Percentiles rank a stretch among this genome's conserved stretches.
Evolutionary conservation across 2,113 vertebrate species (phyloP).

Genomic region (Dipodomys stephensi): DNA sequence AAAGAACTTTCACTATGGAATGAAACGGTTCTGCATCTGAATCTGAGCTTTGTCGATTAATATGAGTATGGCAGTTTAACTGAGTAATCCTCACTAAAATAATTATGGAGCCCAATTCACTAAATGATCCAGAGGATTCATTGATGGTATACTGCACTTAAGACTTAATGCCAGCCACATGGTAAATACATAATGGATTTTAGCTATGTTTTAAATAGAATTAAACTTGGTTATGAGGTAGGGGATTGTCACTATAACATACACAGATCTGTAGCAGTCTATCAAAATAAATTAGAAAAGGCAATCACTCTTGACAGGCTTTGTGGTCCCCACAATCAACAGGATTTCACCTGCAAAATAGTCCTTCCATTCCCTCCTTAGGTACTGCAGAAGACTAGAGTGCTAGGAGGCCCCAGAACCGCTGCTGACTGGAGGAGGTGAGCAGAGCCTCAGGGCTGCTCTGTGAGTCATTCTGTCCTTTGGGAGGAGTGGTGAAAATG

Average conservation of each 20-base stretch:
- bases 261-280: neutral
- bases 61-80: neutral
- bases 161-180: neutral
- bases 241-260: neutral
- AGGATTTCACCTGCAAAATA: neutral
- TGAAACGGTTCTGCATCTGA: constrained; percentile 8
- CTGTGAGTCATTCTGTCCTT: neutral
- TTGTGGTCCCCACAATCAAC: neutral
- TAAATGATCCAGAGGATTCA: neutral
- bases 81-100: neutral
- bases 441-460: neutral
- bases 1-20: neutral
- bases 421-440: neutral
- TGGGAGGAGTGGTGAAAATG: neutral
- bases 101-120: neutral
- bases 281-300: constrained; percentile 30
- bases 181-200: neutral
- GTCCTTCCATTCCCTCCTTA: neutral
- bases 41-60: neutral
- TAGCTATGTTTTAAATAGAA: constrained; percentile 4
- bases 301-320: neutral
- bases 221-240: constrained; percentile 7
- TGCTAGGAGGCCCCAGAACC: neutral
- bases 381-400: neutral
- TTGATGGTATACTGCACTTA: neutral